A percentile compares a stretch with the other conserved stretches of the same genome.
Conservation (phyloP, 1,140 invertebrate species). For the Achatina immaculata region DNA sequence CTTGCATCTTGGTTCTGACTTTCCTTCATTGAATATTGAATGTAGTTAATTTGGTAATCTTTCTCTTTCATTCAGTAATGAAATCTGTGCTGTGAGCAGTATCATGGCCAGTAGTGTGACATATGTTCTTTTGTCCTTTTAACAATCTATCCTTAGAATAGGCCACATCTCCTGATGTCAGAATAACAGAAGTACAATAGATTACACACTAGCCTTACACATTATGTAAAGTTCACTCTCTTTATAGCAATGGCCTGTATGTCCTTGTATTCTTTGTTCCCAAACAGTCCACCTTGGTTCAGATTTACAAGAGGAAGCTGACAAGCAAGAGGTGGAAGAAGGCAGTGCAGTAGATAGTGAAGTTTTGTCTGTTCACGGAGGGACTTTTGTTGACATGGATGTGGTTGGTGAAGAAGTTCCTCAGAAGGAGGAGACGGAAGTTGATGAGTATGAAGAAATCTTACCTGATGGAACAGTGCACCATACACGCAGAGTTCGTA, state of each 20-base stretch:
- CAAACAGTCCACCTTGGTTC: slow-evolving; percentile 60
- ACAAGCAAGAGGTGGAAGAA: slow-evolving; percentile 56
- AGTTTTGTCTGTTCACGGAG: slow-evolving; percentile 34
- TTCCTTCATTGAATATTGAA: no score
- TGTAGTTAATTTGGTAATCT: no score
- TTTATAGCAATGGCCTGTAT: background rate
- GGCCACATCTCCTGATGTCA: no score
- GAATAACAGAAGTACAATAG: no score
- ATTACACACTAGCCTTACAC: no score
- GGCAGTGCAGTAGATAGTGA: slow-evolving; percentile 55
- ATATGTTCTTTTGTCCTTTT: no score
- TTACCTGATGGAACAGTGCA: slow-evolving; percentile 65
- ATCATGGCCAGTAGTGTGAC: no score
- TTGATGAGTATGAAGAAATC: slow-evolving; percentile 60
- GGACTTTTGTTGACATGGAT: slow-evolving; percentile 43
- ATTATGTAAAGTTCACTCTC: no score
- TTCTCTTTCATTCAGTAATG: no score
- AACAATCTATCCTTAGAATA: no score
- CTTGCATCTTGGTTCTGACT: no score
- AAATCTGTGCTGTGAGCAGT: no score
- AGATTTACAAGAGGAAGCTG: slow-evolving; percentile 43
- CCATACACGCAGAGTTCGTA: slow-evolving; percentile 48
- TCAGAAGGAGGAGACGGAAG: slow-evolving; percentile 49
- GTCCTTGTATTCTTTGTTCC: slow-evolving; percentile 43
- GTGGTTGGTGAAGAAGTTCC: slow-evolving; percentile 51